Base-by-base conservation (phyloP, 2,888 invertebrate genomes). In the Sphecodes monilicornis region DNA sequence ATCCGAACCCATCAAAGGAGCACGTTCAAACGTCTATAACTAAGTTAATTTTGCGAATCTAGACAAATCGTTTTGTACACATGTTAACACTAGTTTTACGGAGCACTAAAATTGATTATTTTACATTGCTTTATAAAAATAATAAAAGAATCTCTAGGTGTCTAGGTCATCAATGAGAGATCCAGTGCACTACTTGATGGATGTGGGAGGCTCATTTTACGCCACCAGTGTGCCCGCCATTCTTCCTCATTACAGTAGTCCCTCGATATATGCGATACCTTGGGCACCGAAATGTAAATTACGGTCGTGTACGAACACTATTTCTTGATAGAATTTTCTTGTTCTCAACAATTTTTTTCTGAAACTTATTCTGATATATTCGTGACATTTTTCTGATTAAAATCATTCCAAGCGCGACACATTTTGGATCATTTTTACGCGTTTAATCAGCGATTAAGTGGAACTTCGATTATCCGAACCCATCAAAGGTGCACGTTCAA, bases 121-220 rank as follows among this genome's bases (percentile, higher is more conserved):
- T n/a, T n/a, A n/a, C n/a, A n/a, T n/a, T n/a, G n/a, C n/a, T n/a
- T n/a, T n/a, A n/a, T n/a, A n/a, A n/a, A n/a, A n/a, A n/a, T n/a
- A n/a, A n/a, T n/a, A n/a, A 54, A 54, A 54, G 54, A 54, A 54
- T 54, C 54, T 54, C 54, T 54, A n/a, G n/a, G n/a, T n/a, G n/a
- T n/a, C n/a, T n/a, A n/a, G 54, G n/a, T n/a, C n/a, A 54, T 54
- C 54, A 11, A 54, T 1, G 54, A 54, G 54, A 54, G n/a, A n/a
- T 54, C 22, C 54, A n/a, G n/a, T 11, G 54, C 54, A 11, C 11
- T n/a, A 10, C n/a, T 18, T 0, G 50, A n/a, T n/a, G 10, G 50
- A 54, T n/a, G 10, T 10, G n/a, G n/a, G n/a, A n/a, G n/a, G 11
- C 1, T 54, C 11, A 11, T 54, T 54, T 54, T 4, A 43, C 43